A percentile compares a stretch with the other conserved stretches of the same genome.
Evolutionary conservation across 2,888 invertebrate species (phyloP).

Genomic region (Drosophila gaucha): DNA sequence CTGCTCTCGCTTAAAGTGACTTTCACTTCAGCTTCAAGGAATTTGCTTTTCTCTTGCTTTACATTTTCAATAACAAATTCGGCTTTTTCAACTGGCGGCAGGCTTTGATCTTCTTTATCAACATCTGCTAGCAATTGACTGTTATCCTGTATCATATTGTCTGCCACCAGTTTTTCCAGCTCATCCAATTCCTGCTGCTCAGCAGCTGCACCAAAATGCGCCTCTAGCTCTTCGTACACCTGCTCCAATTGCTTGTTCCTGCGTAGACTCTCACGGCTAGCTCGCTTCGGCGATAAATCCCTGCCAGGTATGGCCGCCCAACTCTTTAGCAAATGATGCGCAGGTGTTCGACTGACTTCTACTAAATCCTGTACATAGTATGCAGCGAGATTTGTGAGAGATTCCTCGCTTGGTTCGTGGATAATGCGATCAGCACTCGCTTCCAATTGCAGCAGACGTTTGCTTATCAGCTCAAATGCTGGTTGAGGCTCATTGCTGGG

Average conservation of each 20-base stretch:
- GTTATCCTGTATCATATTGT: constrained; percentile 54
- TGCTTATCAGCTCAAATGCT: constrained; percentile 56
- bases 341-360: constrained; percentile 83
- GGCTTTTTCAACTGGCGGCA: constrained; percentile 18
- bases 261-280: constrained; percentile 6
- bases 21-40: background rate
- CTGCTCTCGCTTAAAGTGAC: constrained; percentile 22
- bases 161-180: constrained; percentile 45
- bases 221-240: constrained; percentile 66
- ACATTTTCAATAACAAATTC: background rate
- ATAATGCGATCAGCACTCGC: constrained; percentile 22
- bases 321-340: constrained; percentile 86
- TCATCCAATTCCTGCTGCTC: constrained; percentile 49
- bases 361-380: constrained; percentile 86
- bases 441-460: constrained; percentile 33
- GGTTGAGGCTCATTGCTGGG: constrained; percentile 18
- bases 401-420: constrained; percentile 43
- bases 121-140: background rate
- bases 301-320: constrained; percentile 88
- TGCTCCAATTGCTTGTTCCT: constrained; percentile 43
- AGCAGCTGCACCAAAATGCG: constrained; percentile 33
- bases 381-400: constrained; percentile 53
- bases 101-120: background rate
- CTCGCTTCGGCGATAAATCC: constrained; percentile 86
- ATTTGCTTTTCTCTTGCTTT: constrained; percentile 12